Base-by-base conservation (phyloP, 2,888 invertebrate genomes). In the Cistogaster globosa region DNA sequence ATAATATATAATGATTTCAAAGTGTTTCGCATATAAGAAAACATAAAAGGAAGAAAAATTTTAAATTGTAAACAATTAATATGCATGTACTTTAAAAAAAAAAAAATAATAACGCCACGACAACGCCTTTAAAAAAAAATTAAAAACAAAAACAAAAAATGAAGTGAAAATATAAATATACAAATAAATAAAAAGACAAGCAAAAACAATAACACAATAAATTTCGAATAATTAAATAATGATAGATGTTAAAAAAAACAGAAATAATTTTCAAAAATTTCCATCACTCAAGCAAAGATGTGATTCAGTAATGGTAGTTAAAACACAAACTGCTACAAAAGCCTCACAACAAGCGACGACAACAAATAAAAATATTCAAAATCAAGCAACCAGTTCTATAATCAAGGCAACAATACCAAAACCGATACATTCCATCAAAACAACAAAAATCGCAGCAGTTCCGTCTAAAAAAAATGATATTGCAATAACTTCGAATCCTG, bases 201-300 rank as follows among this genome's bases (percentile, higher is more conserved):
- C 78, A 77, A 76, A 76, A 48, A 80, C 62, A 60, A 79, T 55
- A 86, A 67, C 60, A 69, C 4, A 32, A 48, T 58, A 82, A 87
- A 79, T 69, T 75, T 74, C 22, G 63, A 86, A 87, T 62, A 79
- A 85, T 84, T 86, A 87, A 91, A 91, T 90, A 87, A 91, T 91
- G 91, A 89, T 91, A 91, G 91, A 91, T 88, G 88, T 90, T 88
- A 91, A 90, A 88, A 91, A 91, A 86, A 86, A 69, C 67, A 89
- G 89, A 89, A 91, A 90, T 86, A 87, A 87, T 88, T 90, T 89
- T 89, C 88, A 90, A 86, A 91, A 91, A 89, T 88, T 90, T 88
- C 89, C 91, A 89, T 85, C 88, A 85, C 87, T 89, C n/a, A 91
- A 91, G 87, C 87, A 87, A 87, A 88, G 86, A 87, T 87, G 87